These are phyloP conservation scores for Idaea straminata DNA, from an alignment of 2,888 invertebrate species.

Conservation along the genomic window DNA sequence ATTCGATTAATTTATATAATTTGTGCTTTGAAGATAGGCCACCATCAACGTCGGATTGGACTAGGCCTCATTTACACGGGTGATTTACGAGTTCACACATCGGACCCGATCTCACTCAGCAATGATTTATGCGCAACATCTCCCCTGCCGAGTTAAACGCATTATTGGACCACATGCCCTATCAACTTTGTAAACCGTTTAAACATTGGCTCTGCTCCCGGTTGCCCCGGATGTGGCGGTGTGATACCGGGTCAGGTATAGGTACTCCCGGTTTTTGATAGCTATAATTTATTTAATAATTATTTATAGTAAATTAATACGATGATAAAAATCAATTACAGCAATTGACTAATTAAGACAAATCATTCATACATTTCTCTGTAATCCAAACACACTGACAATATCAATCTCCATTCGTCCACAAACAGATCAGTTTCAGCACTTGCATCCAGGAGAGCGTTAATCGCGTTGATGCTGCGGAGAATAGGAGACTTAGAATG, in stretches of 20 bases:
- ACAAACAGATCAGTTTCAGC: too few relatives aligned
- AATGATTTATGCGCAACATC: conserved; percentile 77
- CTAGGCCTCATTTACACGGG: conserved; percentile 68
- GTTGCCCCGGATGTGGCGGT: conserved; percentile 30
- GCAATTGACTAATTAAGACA: too few relatives aligned
- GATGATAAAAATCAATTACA: too few relatives aligned
- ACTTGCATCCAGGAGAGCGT: too few relatives aligned
- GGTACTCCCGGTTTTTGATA: neutral
- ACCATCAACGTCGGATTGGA: conserved; percentile 57
- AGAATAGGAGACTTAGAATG: too few relatives aligned
- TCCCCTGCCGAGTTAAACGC: conserved; percentile 70
- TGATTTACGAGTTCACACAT: conserved; percentile 79
- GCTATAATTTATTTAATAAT: neutral
- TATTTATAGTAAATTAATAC: too few relatives aligned
- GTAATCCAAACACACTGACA: too few relatives aligned
- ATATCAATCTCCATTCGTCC: too few relatives aligned
- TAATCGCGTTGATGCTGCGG: too few relatives aligned
- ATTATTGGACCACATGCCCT: conserved; percentile 71
- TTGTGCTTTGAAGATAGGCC: conserved; percentile 57
- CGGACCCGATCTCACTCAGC: conserved; percentile 74
- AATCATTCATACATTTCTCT: too few relatives aligned
- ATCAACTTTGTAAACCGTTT: conserved; percentile 68
- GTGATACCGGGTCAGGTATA: conserved; percentile 28
- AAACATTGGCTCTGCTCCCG: conserved; percentile 41
- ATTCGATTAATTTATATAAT: conserved; percentile 54